phyloP scores from a whole-genome alignment of 2,113 vertebrate genomes.

The Microtus richardsoni region DNA sequence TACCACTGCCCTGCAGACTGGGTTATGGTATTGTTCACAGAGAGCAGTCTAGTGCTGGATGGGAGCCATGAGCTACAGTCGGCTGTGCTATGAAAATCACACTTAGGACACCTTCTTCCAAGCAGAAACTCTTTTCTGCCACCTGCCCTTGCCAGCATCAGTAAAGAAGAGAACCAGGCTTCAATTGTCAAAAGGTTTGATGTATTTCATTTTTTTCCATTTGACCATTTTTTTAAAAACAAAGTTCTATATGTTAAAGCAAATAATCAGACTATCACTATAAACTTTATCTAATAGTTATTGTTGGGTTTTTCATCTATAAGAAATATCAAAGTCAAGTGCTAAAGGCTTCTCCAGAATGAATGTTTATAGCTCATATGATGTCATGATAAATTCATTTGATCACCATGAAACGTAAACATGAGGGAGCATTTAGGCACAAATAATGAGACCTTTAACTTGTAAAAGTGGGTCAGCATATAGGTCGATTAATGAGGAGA shows the following conservation, averaged over 20 bases:
- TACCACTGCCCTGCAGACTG: no score
- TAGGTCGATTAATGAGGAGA: background rate
- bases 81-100: background rate
- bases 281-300: background rate
- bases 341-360: background rate
- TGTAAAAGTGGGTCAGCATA: background rate
- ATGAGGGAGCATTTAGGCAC: background rate
- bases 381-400: background rate
- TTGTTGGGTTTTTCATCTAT: background rate
- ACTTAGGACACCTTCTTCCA: background rate
- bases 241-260: background rate
- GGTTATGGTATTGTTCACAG: background rate
- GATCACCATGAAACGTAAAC: constrained; percentile 12
- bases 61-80: background rate
- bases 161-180: background rate
- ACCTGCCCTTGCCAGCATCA: background rate
- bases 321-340: background rate
- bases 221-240: background rate
- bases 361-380: background rate
- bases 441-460: constrained; percentile 4
- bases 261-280: constrained; percentile 12
- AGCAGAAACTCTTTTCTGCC: background rate
- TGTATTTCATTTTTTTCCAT: background rate
- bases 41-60: no score
- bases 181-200: background rate